Evolutionary conservation across 1,140 invertebrate species (phyloP).

Genomic region (Tetragnatha versicolor): DNA sequence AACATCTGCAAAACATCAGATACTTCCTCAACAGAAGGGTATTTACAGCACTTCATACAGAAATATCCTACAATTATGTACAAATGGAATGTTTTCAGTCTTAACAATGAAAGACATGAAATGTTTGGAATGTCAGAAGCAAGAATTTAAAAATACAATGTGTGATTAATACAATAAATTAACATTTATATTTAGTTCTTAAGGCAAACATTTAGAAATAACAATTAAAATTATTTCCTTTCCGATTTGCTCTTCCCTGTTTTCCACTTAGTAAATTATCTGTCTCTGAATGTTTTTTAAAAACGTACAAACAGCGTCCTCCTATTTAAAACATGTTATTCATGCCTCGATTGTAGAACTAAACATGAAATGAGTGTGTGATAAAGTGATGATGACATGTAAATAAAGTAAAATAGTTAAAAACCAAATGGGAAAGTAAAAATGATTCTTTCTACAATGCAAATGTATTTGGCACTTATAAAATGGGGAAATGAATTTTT

Average conservation of each 20-base stretch:
- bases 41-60: constrained; percentile 29
- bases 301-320: too few species aligned
- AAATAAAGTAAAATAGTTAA: neutral
- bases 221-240: too few species aligned
- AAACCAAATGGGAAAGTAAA: neutral
- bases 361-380: too few species aligned
- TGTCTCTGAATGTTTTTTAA: too few species aligned
- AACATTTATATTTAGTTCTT: too few species aligned
- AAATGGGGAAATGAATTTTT: too few species aligned
- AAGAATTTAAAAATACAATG: constrained; percentile 12
- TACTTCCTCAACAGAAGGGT: constrained; percentile 1
- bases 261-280: too few species aligned
- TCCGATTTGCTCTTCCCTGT: too few species aligned
- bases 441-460: constrained; percentile 5
- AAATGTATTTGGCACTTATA: constrained; percentile 27
- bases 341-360: too few species aligned
- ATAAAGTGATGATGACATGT: too few species aligned
- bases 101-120: constrained; percentile 18
- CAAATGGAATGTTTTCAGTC: constrained; percentile 47
- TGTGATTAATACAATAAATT: neutral
- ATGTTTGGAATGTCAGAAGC: constrained; percentile 19
- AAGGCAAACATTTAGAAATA: too few species aligned
- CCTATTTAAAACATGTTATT: too few species aligned
- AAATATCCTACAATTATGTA: constrained; percentile 19
- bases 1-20: constrained; percentile 16